Base-by-base conservation (phyloP, 2,888 invertebrate species). In the Caenorhabditis sp. region DNA sequence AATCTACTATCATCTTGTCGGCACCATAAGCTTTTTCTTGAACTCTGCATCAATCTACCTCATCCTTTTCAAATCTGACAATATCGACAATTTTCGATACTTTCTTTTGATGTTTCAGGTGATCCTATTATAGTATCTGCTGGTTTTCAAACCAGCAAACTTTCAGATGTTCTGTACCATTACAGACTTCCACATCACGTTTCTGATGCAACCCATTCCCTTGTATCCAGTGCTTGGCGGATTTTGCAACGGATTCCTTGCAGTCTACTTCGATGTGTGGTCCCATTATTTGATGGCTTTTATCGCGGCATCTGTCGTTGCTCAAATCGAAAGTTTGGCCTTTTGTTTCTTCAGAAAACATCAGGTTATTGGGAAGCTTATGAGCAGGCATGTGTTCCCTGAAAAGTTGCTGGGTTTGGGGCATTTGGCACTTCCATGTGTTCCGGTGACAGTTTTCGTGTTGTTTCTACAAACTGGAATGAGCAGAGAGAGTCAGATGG, bases 41-140 rank as follows among this genome's bases (percentile, higher is more conserved):
- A 69, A 76, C 28, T 8, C 58, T 1, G 44, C 31, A 2, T 38
- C 47, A 1, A 76, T 76, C 28, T 76, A 38, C 49, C 31, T 76
- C 22, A 58, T 69, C 0, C 0, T 76, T 12, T 68, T 69, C 19
- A 59, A 69, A 28, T 59, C 68, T 44, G 31, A 49, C 14, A 16
- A 59, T 41, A 76, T 76, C 41, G 76, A 76, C 28, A 68, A 59
- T 41, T 76, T 76, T 28, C 59, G 68, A 19, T 76, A 59, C 51
- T 76, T 59, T 51, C n/a, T 76, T 14, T 24, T 76, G 14, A 10
- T 35, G 22, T 68, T 76, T 69, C 75, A 76, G 75, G 75, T 76
- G 7, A 31, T 31, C 31, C 7, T 31, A 31, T 6, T 4, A 5
- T 14, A 7, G 16, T 35, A n/a, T n/a, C n/a, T n/a, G n/a, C n/a